Conservation (phyloP, 64 coral and sea anemone species). For the Montipora sp. region DNA sequence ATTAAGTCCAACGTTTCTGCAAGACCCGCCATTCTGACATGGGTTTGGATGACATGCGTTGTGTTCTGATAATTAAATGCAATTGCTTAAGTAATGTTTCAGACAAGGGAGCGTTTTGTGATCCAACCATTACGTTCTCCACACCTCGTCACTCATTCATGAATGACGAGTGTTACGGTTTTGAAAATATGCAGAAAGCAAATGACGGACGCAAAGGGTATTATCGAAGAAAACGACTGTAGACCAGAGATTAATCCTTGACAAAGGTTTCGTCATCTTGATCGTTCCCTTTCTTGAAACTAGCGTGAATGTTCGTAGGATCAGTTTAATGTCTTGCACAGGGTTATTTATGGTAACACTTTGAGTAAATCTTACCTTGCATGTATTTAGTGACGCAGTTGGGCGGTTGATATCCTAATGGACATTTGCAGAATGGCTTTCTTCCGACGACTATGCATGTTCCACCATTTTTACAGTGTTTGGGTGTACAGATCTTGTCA, state of each 20-base stretch:
- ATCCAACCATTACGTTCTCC: background rate
- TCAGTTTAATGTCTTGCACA: background rate
- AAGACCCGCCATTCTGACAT: conserved; percentile 73
- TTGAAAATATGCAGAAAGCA: background rate
- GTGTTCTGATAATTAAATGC: background rate
- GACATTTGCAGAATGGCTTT: conserved; percentile 40
- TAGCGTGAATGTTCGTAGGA: background rate
- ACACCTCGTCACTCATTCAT: background rate
- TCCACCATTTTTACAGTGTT: conserved; percentile 48
- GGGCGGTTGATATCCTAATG: conserved; percentile 5
- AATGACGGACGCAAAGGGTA: background rate
- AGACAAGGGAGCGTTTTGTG: background rate
- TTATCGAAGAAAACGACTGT: background rate
- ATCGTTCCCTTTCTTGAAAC: background rate
- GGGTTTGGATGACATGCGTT: conserved; percentile 74
- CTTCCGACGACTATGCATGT: conserved; percentile 43
- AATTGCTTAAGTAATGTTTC: background rate
- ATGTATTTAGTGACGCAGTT: background rate
- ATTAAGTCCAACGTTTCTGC: conserved; percentile 18
- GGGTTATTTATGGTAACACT: background rate
- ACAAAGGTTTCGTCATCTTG: too few species aligned
- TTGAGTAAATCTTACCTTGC: background rate
- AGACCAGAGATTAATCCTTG: too few species aligned
- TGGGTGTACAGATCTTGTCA: conserved; percentile 7
- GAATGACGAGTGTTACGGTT: background rate